Base-by-base conservation (phyloP, 1,140 invertebrate species). In the Drosophila triauraria region DNA sequence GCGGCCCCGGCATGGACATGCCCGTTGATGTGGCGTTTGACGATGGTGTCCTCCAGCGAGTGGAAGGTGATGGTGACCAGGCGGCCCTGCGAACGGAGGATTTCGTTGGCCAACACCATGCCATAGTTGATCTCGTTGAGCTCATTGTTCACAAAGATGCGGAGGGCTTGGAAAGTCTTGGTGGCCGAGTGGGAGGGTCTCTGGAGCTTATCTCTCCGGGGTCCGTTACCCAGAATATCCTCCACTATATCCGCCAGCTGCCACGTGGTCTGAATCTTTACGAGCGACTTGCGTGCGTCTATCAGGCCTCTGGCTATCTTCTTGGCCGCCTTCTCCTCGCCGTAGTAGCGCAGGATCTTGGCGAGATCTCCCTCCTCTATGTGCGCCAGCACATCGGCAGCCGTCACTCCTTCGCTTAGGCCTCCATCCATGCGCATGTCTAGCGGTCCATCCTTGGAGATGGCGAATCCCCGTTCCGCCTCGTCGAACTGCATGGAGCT, bases 71-170 rank as follows among this genome's bases (percentile, higher is more conserved):
- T 95, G 2, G 96, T 96, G 1, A 98, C 95, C 71, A 99, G 88
- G 71, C 95, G 94, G 2, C 98, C 98, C 35, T 95, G 94, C 0
- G 95, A 90, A 93, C 96, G 96, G 23, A 99, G 94, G 91, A 96
- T 97, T 72, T 95, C 94, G 53, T 96, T 94, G 1, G 97, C 96
- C 75, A 98, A 83, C 40, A 97, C 90, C 86, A 99, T 95, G 2
- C 95, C 98, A 93, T 97, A 97, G 94, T 99, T 97, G 5, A 99
- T 95, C 94, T 99, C 98, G 93, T 99, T 99, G 1, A 99, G 93
- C 94, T 99, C 98, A 93, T 99, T 97, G 92, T 99, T 99, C 0
- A 99, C 97, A 94, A 99, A 99, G 75, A 99, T 99, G 80, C 98
- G 94, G 61, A 99, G 92, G 0, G 98, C 98, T 94, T 98, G 97